phyloP scores from a whole-genome alignment of 2,888 invertebrate species.

The Apodemia duryi region DNA sequence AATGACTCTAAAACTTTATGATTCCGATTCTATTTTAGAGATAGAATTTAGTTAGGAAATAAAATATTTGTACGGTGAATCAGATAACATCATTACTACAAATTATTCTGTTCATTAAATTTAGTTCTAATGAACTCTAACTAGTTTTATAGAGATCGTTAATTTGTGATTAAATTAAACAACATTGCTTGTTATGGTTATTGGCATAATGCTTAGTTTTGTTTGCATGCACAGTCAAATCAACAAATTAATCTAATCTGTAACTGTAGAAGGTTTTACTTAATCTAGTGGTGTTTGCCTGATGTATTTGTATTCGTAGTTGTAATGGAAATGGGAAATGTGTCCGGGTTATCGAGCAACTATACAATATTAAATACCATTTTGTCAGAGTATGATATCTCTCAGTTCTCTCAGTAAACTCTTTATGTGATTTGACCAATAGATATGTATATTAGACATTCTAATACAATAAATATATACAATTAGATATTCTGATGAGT shows the following conservation, averaged over 20 bases:
- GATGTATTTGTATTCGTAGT: neutral
- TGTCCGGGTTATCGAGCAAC: neutral
- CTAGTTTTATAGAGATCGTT: slow-evolving; percentile 1
- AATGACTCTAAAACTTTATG: neutral
- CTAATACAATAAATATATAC: no score
- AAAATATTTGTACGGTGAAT: slow-evolving; percentile 3
- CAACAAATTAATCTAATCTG: neutral
- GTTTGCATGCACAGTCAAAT: neutral
- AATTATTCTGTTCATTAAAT: slow-evolving; percentile 11
- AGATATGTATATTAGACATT: no score
- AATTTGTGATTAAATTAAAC: neutral
- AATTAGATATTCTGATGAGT: no score
- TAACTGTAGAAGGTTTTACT: slow-evolving; percentile 4
- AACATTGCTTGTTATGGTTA: slow-evolving; percentile 6
- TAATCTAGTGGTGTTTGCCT: neutral
- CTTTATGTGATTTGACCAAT: no score
- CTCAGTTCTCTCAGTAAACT: no score
- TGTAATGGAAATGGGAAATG: neutral
- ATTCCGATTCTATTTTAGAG: neutral
- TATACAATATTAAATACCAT: neutral
- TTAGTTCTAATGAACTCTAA: slow-evolving; percentile 2
- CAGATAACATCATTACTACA: slow-evolving; percentile 8
- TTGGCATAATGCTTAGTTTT: slow-evolving; percentile 7
- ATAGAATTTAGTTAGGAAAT: neutral
- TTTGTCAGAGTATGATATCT: neutral